Evolutionary conservation across 1,140 invertebrate species (phyloP).

Genomic region (Neomicropteryx cornuta): DNA sequence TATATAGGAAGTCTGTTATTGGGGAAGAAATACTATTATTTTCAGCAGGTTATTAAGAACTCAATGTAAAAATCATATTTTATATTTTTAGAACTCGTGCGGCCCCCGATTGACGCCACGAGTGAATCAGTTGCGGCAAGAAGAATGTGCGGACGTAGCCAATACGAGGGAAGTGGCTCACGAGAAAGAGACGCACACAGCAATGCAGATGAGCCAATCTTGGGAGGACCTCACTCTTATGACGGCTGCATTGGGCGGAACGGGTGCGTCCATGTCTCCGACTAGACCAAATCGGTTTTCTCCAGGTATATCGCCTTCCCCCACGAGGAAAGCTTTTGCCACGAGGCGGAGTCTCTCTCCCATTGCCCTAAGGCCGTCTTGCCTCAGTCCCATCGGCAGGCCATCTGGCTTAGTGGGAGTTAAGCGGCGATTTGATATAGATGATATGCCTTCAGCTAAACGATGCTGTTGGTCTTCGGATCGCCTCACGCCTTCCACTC

Average conservation of each 20-base stretch:
- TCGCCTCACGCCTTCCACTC: slow-evolving; percentile 23
- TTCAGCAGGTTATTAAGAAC: background rate
- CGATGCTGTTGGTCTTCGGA: slow-evolving; percentile 25
- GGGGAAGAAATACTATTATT: background rate
- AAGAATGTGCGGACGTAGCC: slow-evolving; percentile 74
- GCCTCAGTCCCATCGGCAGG: slow-evolving; percentile 57
- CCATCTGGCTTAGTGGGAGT: slow-evolving; percentile 60
- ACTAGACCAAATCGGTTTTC: slow-evolving; percentile 34
- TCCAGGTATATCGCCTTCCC: slow-evolving; percentile 61
- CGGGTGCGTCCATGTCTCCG: slow-evolving; percentile 34
- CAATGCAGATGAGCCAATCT: slow-evolving; percentile 83
- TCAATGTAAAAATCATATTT: slow-evolving; percentile 1
- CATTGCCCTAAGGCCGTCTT: slow-evolving; percentile 66
- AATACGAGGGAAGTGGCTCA: slow-evolving; percentile 77
- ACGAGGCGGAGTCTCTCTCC: slow-evolving; percentile 73
- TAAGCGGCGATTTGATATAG: slow-evolving; percentile 70
- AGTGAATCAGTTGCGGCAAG: slow-evolving; percentile 75
- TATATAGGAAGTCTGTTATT: background rate
- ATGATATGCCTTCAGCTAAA: slow-evolving; percentile 39
- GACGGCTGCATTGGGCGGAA: too few relatives aligned
- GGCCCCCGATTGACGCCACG: slow-evolving; percentile 63
- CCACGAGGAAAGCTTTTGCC: slow-evolving; percentile 66
- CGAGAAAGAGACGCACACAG: slow-evolving; percentile 75
- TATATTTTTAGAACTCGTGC: slow-evolving; percentile 27
- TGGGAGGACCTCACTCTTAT: slow-evolving; percentile 79